Percentiles rank a stretch among this genome's conserved stretches.
These are phyloP conservation scores for Temnothorax ravouxi DNA, from an alignment of 2,888 invertebrate genomes.

Conservation along the genomic window DNA sequence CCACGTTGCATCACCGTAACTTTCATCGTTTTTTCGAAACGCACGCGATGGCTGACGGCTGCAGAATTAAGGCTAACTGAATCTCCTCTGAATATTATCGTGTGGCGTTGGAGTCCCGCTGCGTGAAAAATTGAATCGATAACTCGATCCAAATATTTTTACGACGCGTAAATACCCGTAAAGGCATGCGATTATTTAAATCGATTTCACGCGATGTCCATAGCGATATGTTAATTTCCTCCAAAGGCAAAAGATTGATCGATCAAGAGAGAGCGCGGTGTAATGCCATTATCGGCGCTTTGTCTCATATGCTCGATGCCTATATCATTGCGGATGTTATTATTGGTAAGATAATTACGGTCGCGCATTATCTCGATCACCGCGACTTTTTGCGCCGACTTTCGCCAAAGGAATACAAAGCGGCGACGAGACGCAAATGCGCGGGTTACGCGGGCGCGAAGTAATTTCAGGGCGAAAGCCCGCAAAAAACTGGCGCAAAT, in stretches of 20 bases:
- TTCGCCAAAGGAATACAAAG: constrained; percentile 62
- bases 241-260: constrained; percentile 2
- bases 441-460: constrained; percentile 57
- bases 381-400: constrained; percentile 49
- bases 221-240: neutral
- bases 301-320: constrained; percentile 12
- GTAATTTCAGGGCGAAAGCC: constrained; percentile 72
- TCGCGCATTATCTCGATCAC: constrained; percentile 35
- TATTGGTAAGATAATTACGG: constrained; percentile 39
- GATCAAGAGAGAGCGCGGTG: neutral
- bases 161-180: constrained; percentile 34
- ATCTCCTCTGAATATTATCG: constrained; percentile 70
- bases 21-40: constrained; percentile 72
- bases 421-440: constrained; percentile 63
- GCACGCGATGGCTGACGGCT: constrained; percentile 58
- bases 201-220: constrained; percentile 37
- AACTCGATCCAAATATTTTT: constrained; percentile 48
- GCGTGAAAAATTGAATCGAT: constrained; percentile 54
- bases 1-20: constrained; percentile 75
- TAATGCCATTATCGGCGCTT: constrained; percentile 16
- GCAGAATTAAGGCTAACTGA: constrained; percentile 59
- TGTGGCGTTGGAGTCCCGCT: constrained; percentile 44
- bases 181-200: constrained; percentile 33
- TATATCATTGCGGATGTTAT: constrained; percentile 41
- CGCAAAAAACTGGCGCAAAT: constrained; percentile 67